phyloP scores from a whole-genome alignment of 2,113 vertebrate genomes.

The Argyrosomus japonicus region DNA sequence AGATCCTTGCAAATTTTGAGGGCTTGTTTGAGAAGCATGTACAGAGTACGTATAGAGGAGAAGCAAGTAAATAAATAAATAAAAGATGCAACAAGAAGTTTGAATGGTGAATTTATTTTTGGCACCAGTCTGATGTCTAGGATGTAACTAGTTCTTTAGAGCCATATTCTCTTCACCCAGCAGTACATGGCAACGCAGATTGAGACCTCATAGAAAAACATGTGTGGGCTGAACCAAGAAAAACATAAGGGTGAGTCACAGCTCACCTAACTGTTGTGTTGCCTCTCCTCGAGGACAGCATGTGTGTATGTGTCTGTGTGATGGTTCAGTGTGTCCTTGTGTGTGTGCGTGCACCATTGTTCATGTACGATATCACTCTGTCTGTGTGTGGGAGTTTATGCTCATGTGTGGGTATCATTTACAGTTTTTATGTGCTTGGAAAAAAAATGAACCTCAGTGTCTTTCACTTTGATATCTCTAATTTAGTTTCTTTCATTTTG shows the following conservation, averaged over 20 bases:
- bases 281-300: not conserved
- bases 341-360: conserved; percentile 11
- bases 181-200: conserved; percentile 21
- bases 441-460: conserved; percentile 2
- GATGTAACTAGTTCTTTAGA: conserved; percentile 15
- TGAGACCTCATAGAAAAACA: conserved; percentile 45
- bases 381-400: conserved; percentile 32
- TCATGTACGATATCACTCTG: not conserved
- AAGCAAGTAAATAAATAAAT: conserved; percentile 3
- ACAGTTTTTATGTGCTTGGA: conserved; percentile 11
- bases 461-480: conserved; percentile 18
- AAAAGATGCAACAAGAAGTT: not conserved
- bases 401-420: conserved; percentile 35
- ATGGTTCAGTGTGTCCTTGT: not conserved
- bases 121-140: conserved; percentile 12
- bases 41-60: not conserved
- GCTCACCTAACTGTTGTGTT: conserved; percentile 35
- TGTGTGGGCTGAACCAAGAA: conserved; percentile 62
- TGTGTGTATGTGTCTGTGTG: conserved; percentile 1
- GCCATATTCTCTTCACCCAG: conserved; percentile 5
- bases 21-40: not conserved
- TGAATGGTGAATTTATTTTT: conserved; percentile 41
- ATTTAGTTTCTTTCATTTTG: conserved; percentile 19
- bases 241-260: conserved; percentile 65
- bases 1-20: not conserved